phyloP scores from a whole-genome alignment of 2,888 invertebrate genomes.

The Drosophila glabriapex region DNA sequence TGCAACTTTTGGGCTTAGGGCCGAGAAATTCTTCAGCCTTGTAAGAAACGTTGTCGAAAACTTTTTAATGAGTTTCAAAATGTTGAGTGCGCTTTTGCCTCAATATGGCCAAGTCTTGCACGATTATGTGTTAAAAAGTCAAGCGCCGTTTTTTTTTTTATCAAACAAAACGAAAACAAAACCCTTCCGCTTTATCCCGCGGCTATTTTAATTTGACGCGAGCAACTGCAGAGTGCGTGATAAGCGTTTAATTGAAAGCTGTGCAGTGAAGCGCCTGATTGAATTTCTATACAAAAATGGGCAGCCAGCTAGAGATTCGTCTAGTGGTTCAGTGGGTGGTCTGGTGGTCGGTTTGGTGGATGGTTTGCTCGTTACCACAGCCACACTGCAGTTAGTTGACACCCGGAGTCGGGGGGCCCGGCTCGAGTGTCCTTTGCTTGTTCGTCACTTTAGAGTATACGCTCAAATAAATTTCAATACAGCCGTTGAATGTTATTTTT shows the following conservation, averaged over 20 bases:
- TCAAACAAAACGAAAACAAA: background rate
- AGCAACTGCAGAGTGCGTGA: conserved; percentile 62
- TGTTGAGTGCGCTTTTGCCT: conserved; percentile 67
- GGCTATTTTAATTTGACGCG: conserved; percentile 31
- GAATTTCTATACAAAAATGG: conserved; percentile 66
- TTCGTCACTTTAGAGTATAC: conserved; percentile 28
- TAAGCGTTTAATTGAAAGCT: conserved; percentile 78
- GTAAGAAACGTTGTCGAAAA: conserved; percentile 63
- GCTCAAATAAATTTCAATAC: conserved; percentile 61
- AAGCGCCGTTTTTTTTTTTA: background rate
- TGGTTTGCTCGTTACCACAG: conserved; percentile 9
- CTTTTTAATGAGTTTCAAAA: conserved; percentile 78
- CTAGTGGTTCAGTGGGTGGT: conserved; percentile 4
- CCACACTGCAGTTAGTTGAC: conserved; percentile 38
- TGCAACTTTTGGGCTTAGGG: conserved; percentile 38
- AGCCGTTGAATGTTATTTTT: conserved; percentile 12
- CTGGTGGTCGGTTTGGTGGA: background rate
- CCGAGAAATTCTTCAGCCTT: conserved; percentile 40
- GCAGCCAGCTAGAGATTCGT: conserved; percentile 35
- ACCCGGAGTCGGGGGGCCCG: conserved; percentile 5
- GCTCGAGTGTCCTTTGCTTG: conserved; percentile 31
- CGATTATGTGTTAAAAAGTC: conserved; percentile 3
- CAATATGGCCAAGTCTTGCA: conserved; percentile 18
- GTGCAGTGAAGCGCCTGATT: conserved; percentile 58
- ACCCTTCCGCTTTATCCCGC: background rate